Base-by-base conservation (phyloP, 1,140 invertebrate genomes). In the Caenorhabditis inopinata region DNA sequence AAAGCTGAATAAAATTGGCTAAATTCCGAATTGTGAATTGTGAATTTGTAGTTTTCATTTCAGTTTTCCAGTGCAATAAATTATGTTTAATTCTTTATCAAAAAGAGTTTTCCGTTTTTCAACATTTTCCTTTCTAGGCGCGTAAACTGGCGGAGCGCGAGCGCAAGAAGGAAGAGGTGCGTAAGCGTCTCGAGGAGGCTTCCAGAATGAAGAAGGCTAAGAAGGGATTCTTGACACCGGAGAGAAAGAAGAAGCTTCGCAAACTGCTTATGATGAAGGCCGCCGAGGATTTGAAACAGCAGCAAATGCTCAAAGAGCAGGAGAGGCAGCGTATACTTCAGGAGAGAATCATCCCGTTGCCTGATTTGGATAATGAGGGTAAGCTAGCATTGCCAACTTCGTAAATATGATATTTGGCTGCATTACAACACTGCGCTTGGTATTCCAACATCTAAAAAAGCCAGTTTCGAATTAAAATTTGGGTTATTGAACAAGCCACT, bases 211-310 rank as follows among this genome's bases (percentile, higher is more conserved):
- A 84, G 48, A 87, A 86, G 75, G 82, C 83, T 49, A 84, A 84
- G 82, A 84, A 84, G 53, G 83, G 83, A 42, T 84, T 84, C 82
- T 75, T 84, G 49, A 84, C 83, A 7, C 83, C 83, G 1, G 83
- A 84, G 74, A 75, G 83, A 49, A 84, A 84, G 83, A 84, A 84
- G 83, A 84, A 84, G 79, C 83, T 84, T 74, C 78, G 83, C 91
- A 89, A 96, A 91, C 91, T 98, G 91, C 92, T 98, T 91, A 95
- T 96, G 93, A 96, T 97, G 91, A 98, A 98, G 92, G 96, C 96
- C 89, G 96, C 96, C 87, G 96, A 98, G 91, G 96, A 98, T 91
- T 92, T 98, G 91, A 97, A 97, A 92, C 96, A 96, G 89, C 95
- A 98, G 92, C 96, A 98, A 90, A 95, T 97, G 91, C 93, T 94